A percentile compares a stretch with the other conserved stretches of the same genome.
Evolutionary conservation across 2,113 vertebrate genomes (phyloP).

Genomic region (Protobothrops mucrosquamatus): DNA sequence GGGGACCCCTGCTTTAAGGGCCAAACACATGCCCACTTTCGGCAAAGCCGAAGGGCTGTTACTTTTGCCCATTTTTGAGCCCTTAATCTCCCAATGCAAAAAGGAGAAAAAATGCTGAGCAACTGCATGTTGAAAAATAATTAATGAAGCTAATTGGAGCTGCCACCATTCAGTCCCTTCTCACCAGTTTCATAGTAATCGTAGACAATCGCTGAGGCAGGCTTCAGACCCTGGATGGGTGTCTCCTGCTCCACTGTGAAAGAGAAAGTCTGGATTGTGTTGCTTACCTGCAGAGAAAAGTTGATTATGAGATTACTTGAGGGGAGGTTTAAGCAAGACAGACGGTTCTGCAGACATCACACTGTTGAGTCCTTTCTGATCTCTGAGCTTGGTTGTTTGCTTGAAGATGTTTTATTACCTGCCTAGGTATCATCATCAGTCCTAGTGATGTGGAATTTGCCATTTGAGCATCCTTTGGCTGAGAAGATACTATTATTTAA

Average conservation of each 20-base stretch:
- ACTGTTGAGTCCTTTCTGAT: background rate
- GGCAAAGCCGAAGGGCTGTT: background rate
- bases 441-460: no score
- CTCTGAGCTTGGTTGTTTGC: no score
- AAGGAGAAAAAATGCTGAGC: background rate
- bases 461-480: background rate
- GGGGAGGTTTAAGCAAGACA: background rate
- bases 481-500: background rate
- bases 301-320: background rate
- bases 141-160: background rate
- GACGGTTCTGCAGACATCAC: background rate
- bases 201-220: conserved; percentile 71
- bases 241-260: conserved; percentile 55
- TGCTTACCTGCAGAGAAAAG: conserved; percentile 15
- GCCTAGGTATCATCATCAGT: no score
- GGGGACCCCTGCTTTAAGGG: no score
- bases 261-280: background rate
- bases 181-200: conserved; percentile 77
- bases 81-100: background rate
- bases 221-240: conserved; percentile 68
- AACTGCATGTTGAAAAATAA: background rate
- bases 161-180: background rate
- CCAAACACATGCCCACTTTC: background rate
- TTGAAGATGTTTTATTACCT: no score
- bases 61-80: background rate